Evolutionary conservation across 2,113 vertebrate genomes (phyloP).

Genomic region (Clarias macrocephalus): DNA sequence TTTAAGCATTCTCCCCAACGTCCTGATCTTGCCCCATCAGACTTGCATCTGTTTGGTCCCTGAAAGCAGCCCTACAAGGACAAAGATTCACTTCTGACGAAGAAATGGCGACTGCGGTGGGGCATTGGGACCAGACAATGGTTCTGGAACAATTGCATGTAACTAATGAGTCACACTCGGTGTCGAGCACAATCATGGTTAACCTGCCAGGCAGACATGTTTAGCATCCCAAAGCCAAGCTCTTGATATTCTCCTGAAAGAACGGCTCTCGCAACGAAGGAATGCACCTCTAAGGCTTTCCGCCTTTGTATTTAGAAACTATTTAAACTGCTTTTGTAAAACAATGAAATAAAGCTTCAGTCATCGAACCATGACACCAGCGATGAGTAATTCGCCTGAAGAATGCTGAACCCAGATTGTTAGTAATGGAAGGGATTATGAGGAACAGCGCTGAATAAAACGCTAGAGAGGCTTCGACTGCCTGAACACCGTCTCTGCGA

Average conservation of each 20-base stretch:
- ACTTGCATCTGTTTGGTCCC: too few relatives aligned
- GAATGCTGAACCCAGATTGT: background rate
- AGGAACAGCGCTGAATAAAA: constrained; percentile 26
- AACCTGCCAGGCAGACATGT: background rate
- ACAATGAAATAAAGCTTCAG: background rate
- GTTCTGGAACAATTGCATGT: background rate
- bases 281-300: background rate
- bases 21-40: too few relatives aligned
- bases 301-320: background rate
- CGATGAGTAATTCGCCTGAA: constrained; percentile 12
- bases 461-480: constrained; percentile 5
- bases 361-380: background rate
- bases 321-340: background rate
- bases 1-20: too few relatives aligned
- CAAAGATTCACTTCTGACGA: too few relatives aligned
- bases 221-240: background rate
- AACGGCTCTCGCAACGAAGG: background rate
- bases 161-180: background rate
- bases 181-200: background rate
- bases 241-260: background rate
- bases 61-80: too few relatives aligned
- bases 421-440: background rate
- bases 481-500: constrained; percentile 34
- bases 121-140: too few relatives aligned
- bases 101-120: too few relatives aligned